Percentiles rank a stretch among this genome's conserved stretches.
Evolutionary conservation across 2,888 invertebrate genomes (phyloP).

Genomic region (Andrena flavipes): DNA sequence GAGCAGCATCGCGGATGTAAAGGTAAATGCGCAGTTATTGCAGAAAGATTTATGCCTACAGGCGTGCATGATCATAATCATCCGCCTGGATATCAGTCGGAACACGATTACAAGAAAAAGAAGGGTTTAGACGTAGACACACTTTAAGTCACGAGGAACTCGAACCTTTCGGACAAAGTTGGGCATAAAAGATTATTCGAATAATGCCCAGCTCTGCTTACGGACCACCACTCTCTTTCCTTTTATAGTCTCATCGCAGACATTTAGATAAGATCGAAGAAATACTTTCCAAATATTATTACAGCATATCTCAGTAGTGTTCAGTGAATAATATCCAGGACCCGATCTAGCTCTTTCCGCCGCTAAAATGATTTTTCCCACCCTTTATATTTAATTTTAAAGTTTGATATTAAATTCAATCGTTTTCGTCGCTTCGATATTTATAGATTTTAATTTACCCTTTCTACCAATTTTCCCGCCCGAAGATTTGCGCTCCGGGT

Average conservation of each 20-base stretch:
- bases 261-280: background rate
- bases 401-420: no score
- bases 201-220: no score
- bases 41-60: slow-evolving; percentile 79
- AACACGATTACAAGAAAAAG: slow-evolving; percentile 77
- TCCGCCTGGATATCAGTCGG: slow-evolving; percentile 78
- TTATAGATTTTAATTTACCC: no score
- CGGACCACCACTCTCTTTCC: background rate
- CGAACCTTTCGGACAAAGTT: slow-evolving; percentile 4
- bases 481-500: no score
- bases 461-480: no score
- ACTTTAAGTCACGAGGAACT: slow-evolving; percentile 24
- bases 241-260: slow-evolving; percentile 23
- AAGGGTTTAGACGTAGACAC: slow-evolving; percentile 71
- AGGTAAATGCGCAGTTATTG: slow-evolving; percentile 79
- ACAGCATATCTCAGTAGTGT: background rate
- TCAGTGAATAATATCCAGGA: slow-evolving; percentile 9
- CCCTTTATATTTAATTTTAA: no score
- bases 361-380: no score
- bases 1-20: slow-evolving; percentile 79
- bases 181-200: no score
- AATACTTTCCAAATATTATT: slow-evolving; percentile 30
- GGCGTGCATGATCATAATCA: slow-evolving; percentile 79
- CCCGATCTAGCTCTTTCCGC: no score
- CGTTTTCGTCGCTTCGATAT: no score